These are phyloP conservation scores for Tyria jacobaeae DNA, from an alignment of 2,888 invertebrate species.

Conservation along the genomic window DNA sequence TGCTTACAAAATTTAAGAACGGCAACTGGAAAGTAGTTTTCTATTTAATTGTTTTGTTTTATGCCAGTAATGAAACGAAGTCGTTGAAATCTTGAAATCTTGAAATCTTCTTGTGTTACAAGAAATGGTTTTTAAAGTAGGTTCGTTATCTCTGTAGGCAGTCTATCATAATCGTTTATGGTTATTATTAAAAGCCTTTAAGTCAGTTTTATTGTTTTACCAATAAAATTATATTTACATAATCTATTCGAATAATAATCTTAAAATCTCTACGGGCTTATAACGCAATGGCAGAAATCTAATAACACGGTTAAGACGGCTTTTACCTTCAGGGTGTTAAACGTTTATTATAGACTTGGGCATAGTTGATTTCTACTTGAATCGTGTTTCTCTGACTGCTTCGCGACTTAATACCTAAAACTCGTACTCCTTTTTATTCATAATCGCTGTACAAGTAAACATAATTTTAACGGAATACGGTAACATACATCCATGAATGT, in stretches of 20 bases:
- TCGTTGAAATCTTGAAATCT: no score
- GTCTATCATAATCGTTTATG: slow-evolving; percentile 1
- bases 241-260: background rate
- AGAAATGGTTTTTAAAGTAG: slow-evolving; percentile 5
- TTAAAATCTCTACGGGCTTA: background rate
- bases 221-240: slow-evolving; percentile 6
- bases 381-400: no score
- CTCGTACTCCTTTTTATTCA: no score
- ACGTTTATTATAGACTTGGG: no score
- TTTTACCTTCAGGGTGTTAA: no score
- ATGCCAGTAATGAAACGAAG: background rate
- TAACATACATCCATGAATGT: no score
- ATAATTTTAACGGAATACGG: no score
- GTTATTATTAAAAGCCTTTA: background rate
- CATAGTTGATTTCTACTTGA: no score
- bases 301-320: no score
- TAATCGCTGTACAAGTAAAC: no score
- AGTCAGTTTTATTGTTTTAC: slow-evolving; percentile 4
- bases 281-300: background rate
- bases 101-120: background rate
- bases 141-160: slow-evolving; percentile 1
- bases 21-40: background rate
- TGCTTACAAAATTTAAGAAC: background rate
- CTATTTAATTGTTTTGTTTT: background rate
- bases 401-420: no score